Percentiles rank a stretch among this genome's conserved stretches.
Conservation (phyloP, 2,888 invertebrate species). For the Cynaeus angustus region DNA sequence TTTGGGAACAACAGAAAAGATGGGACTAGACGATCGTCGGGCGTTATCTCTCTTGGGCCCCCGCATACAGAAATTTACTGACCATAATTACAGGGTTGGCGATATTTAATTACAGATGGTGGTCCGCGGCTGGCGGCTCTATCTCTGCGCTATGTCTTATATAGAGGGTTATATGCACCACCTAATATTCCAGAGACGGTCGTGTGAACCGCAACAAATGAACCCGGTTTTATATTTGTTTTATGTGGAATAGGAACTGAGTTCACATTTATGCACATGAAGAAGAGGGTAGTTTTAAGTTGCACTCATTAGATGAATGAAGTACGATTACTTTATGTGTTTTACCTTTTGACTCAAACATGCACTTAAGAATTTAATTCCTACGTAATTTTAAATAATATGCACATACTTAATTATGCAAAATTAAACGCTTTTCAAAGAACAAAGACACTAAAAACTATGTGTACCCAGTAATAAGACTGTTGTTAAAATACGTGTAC, state of each 20-base stretch:
- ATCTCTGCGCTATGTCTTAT: conserved; percentile 50
- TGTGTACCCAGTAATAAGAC: too few relatives aligned
- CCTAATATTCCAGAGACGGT: conserved; percentile 40
- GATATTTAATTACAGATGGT: conserved; percentile 85
- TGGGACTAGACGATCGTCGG: conserved; percentile 71
- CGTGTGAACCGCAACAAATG: conserved; percentile 43
- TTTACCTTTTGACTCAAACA: too few relatives aligned
- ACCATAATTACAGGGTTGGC: conserved; percentile 89
- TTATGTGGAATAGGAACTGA: background rate
- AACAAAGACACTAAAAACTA: too few relatives aligned
- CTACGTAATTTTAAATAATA: too few relatives aligned
- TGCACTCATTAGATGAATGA: too few relatives aligned
- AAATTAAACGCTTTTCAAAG: too few relatives aligned
- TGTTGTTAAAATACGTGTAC: too few relatives aligned
- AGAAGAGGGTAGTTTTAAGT: too few relatives aligned
- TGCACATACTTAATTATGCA: too few relatives aligned
- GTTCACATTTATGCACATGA: background rate
- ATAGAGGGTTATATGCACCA: conserved; percentile 49
- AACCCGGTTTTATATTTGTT: conserved; percentile 8
- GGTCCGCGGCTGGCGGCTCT: conserved; percentile 64
- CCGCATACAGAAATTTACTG: conserved; percentile 87
- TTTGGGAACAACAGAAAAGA: conserved; percentile 59
- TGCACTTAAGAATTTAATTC: too few relatives aligned
- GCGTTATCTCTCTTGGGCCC: conserved; percentile 73
- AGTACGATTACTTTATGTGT: too few relatives aligned